phyloP scores from a whole-genome alignment of 2,113 vertebrate species.

The Erinaceus europaeus region DNA sequence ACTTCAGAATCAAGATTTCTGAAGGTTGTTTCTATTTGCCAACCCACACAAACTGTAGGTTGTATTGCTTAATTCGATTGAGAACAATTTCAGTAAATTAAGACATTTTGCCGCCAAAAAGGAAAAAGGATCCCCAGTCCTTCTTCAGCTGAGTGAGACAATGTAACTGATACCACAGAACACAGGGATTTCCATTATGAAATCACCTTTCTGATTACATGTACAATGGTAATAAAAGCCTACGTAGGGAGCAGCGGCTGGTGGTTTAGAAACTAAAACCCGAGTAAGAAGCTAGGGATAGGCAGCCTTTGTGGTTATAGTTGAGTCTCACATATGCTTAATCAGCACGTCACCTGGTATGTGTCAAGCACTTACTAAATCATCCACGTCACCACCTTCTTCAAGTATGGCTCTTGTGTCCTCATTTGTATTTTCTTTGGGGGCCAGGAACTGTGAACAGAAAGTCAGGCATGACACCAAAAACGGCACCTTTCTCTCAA shows the following conservation, averaged over 20 bases:
- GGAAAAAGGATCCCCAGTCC: slow-evolving; percentile 8
- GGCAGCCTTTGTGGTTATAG: neutral
- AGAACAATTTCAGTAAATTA: slow-evolving; percentile 65
- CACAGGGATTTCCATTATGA: slow-evolving; percentile 45
- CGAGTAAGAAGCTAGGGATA: neutral
- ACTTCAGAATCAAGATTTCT: slow-evolving; percentile 59
- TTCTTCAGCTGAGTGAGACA: slow-evolving; percentile 47
- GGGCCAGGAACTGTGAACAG: slow-evolving; percentile 87
- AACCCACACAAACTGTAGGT: slow-evolving; percentile 64
- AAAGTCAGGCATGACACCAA: neutral
- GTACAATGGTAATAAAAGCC: slow-evolving; percentile 50
- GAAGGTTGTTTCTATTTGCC: slow-evolving; percentile 62
- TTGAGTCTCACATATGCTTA: neutral
- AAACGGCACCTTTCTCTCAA: neutral
- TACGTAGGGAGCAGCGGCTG: neutral
- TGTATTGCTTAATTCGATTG: slow-evolving; percentile 52
- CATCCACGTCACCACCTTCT: slow-evolving; percentile 93
- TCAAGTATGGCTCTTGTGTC: slow-evolving; percentile 69
- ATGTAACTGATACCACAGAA: neutral
- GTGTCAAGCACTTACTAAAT: slow-evolving; percentile 86
- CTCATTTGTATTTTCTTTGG: slow-evolving; percentile 81
- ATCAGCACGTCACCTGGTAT: neutral
- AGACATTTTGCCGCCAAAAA: slow-evolving; percentile 55
- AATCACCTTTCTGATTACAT: slow-evolving; percentile 61
- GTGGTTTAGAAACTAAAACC: slow-evolving; percentile 34